Percentiles rank a stretch among this genome's conserved stretches.
Conservation (phyloP, 2,888 invertebrate species). For the Thalpophila matura region DNA sequence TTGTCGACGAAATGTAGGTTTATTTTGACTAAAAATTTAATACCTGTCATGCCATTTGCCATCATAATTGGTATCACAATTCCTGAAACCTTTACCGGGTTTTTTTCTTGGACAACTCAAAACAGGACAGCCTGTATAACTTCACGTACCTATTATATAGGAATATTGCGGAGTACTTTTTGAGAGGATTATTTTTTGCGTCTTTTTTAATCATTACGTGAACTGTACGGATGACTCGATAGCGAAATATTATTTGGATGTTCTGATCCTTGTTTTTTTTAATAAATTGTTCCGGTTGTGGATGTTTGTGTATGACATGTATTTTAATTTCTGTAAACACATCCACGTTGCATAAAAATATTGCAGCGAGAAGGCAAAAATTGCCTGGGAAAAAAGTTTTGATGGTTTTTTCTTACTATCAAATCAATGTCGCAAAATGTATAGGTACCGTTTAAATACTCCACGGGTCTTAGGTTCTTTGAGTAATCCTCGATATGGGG, state of each 20-base stretch:
- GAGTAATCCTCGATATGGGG: no score
- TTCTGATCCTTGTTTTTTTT: slow-evolving; percentile 1
- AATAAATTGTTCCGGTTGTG: background rate
- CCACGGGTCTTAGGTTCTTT: no score
- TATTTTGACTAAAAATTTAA: no score
- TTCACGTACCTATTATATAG: no score
- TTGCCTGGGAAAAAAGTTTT: background rate
- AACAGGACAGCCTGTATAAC: no score
- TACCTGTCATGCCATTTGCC: no score
- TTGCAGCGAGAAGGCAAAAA: background rate
- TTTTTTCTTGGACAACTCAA: no score
- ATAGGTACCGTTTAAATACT: no score
- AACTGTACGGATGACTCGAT: background rate
- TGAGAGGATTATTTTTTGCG: background rate
- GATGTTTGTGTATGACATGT: background rate
- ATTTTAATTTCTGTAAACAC: background rate
- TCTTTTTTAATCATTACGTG: background rate
- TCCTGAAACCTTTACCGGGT: no score
- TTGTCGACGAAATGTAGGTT: no score
- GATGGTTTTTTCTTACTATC: background rate
- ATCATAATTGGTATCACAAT: no score
- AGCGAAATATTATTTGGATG: background rate
- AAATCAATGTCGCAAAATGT: background rate
- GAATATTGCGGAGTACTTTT: no score
- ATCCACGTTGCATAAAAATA: background rate